phyloP scores from a whole-genome alignment of 64 coral and sea anemone species.

The Anthopleura sola region DNA sequence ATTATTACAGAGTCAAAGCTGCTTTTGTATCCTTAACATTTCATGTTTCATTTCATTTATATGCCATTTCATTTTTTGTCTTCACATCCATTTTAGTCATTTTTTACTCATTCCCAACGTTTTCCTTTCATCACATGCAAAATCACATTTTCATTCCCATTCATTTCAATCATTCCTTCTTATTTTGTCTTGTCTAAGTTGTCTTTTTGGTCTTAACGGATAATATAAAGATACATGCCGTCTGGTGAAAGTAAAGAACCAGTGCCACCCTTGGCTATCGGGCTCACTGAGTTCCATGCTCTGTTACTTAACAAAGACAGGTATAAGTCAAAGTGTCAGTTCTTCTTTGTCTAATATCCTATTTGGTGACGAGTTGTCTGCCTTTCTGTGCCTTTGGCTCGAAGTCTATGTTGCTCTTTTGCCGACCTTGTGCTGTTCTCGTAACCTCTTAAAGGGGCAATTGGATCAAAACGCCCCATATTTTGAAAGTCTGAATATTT shows the following conservation, averaged over 20 bases:
- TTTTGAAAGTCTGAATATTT: too few species aligned
- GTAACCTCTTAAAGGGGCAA: too few species aligned
- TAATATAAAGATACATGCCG: slow-evolving; percentile 34
- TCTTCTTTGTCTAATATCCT: neutral
- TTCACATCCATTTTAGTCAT: too few species aligned
- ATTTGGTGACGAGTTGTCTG: neutral
- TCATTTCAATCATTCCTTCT: neutral
- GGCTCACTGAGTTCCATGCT: slow-evolving; percentile 93
- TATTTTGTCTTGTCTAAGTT: neutral
- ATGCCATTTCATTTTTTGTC: neutral
- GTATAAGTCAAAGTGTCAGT: neutral
- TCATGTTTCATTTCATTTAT: neutral
- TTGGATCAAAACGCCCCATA: too few species aligned
- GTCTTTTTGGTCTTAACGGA: neutral
- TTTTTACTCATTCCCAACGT: too few species aligned
- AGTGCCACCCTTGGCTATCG: slow-evolving; percentile 58
- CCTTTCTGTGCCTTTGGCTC: too few species aligned
- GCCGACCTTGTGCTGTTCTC: too few species aligned
- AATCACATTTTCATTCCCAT: too few species aligned
- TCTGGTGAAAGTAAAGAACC: slow-evolving; percentile 28
- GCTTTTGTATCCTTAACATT: slow-evolving; percentile 60
- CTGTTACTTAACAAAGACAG: slow-evolving; percentile 87
- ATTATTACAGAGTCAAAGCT: slow-evolving; percentile 73
- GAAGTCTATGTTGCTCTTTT: too few species aligned
- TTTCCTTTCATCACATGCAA: too few species aligned